Conservation (phyloP, 2,888 invertebrate genomes). For the Prosopocoilus inquinatus region DNA sequence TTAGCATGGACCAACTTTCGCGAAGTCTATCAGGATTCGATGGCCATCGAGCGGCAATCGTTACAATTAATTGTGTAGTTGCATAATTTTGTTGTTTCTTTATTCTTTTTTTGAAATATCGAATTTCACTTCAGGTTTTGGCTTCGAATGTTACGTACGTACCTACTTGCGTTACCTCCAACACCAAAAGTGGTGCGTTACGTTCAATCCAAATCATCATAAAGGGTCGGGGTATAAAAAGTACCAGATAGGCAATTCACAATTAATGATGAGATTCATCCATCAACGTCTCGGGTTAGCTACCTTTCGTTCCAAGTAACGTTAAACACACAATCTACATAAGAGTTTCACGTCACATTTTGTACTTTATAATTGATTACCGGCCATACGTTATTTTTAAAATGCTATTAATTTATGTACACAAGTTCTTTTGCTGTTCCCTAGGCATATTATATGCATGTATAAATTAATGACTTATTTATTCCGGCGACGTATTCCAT, state of each 20-base stretch:
- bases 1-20: constrained; percentile 14
- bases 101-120: too few relatives aligned
- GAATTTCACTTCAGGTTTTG: too few relatives aligned
- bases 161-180: too few relatives aligned
- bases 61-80: neutral
- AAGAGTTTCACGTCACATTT: constrained; percentile 1
- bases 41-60: neutral
- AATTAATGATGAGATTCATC: neutral
- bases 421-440: too few relatives aligned
- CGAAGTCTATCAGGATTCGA: constrained; percentile 6
- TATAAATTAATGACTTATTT: too few relatives aligned
- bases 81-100: too few relatives aligned
- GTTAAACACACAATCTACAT: neutral
- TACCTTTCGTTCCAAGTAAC: constrained; percentile 2
- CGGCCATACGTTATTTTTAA: constrained; percentile 1
- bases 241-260: neutral
- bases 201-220: too few relatives aligned
- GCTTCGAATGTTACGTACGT: too few relatives aligned
- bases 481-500: too few relatives aligned
- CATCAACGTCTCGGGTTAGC: constrained; percentile 1
- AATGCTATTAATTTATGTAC: neutral
- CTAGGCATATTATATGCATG: too few relatives aligned
- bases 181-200: too few relatives aligned
- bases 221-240: neutral
- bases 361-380: constrained; percentile 1